Evolutionary conservation across 2,888 invertebrate species (phyloP), one percentile per base, ranked within the genome.

Genomic region (Apamea anceps): DNA sequence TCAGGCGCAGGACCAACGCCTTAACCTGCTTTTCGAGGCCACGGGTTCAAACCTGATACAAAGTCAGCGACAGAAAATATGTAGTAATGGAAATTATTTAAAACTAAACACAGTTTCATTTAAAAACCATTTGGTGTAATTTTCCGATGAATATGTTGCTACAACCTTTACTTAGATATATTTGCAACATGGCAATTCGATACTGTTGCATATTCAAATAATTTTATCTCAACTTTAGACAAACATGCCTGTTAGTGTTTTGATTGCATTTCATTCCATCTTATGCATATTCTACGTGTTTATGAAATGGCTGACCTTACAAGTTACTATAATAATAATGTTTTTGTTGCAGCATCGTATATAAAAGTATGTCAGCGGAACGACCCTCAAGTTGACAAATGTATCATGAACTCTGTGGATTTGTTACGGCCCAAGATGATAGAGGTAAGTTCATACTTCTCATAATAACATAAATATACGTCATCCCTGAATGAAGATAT

Each of bases 281-380:
- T 21, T 48, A 13, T 28, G 2, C 12, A 48, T 67, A 12, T 42
- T 37, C 1, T 25, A 80, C 2, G 21, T 37, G 25, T 18, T 6
- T 71, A 45, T 66, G 15, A 8, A 77, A 37, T 48, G n/a, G 12
- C 12, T 62, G 42, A 79, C n/a, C 32, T 28, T 51, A 18, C 10
- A 60, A 37, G 32, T 15, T 18, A 57, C 5, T 51, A 42, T 18
- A 54, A 37, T 63, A 51, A 57, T 32, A 72, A 51, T 66, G 6
- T 71, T 87, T 91, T 92, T 88, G 75, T 97, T 97, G 54, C 96
- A 98, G 98, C 98, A 57, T 92, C 97, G 25, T 98, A 97, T 93
- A 98, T 98, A 86, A 97, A 97, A 91, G 94, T 97, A 70, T 98
- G 98, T 92, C 97, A 97, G 90, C 97, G 97, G 87, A 96, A 96